Percentiles rank a stretch among this genome's conserved stretches.
These are phyloP conservation scores for Hyposoter didymator DNA, from an alignment of 2,888 invertebrate species.

Conservation along the genomic window DNA sequence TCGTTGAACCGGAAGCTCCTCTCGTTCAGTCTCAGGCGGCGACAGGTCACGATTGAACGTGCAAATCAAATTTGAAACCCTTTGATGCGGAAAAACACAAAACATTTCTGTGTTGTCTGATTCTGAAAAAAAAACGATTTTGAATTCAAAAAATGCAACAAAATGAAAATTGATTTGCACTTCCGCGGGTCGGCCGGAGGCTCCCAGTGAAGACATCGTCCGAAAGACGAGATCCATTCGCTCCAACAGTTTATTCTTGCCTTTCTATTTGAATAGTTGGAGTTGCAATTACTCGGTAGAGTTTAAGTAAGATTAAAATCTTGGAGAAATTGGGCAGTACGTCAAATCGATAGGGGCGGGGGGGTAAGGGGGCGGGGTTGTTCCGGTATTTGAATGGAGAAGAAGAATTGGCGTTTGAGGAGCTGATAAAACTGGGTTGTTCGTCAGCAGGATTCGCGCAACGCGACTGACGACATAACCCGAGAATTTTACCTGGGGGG, in stretches of 20 bases:
- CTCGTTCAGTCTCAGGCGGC: background rate
- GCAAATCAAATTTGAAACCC: too few relatives aligned
- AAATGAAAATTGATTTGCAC: background rate
- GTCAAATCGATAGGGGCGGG: slow-evolving; percentile 36
- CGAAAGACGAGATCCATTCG: background rate
- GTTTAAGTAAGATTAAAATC: background rate
- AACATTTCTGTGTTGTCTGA: background rate
- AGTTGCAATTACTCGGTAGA: background rate
- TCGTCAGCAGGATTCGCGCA: slow-evolving; percentile 63
- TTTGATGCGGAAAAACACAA: background rate
- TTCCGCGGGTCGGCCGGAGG: background rate
- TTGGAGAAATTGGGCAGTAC: background rate
- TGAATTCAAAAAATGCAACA: background rate
- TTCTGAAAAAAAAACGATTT: background rate
- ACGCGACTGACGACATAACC: slow-evolving; percentile 35
- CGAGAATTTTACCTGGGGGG: background rate
- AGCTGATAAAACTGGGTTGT: slow-evolving; percentile 47
- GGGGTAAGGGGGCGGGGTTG: background rate
- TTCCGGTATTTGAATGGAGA: background rate
- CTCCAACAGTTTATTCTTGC: background rate
- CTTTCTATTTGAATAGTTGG: background rate
- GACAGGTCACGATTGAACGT: background rate
- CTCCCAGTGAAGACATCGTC: background rate
- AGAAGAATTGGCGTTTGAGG: slow-evolving; percentile 35
- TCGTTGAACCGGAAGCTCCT: background rate